Evolutionary conservation across 2,888 invertebrate species (phyloP).

Genomic region (Hecatera dysodea): DNA sequence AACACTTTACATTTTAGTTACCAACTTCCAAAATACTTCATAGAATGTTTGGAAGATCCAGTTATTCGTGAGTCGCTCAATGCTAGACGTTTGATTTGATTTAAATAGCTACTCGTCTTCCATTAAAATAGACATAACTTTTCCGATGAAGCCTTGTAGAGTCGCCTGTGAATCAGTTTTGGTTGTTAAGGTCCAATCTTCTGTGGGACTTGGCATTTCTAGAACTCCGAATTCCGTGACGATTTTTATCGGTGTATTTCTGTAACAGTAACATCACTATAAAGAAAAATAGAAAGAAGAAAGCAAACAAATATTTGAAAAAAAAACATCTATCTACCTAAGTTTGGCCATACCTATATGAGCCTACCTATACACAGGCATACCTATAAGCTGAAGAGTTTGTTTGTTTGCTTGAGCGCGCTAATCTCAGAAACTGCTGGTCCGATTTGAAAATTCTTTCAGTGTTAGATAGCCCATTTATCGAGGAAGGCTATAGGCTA

Average conservation of each 20-base stretch:
- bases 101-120: conserved; percentile 11
- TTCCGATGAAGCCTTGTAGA: conserved; percentile 63
- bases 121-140: conserved; percentile 64
- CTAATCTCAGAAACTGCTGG: too few species aligned
- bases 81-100: not conserved
- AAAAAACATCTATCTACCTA: not conserved
- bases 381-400: too few species aligned
- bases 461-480: too few species aligned
- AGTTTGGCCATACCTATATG: too few species aligned
- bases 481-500: too few species aligned
- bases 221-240: conserved; percentile 70
- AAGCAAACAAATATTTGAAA: too few species aligned
- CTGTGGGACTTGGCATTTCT: conserved; percentile 49
- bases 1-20: conserved; percentile 38
- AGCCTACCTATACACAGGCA: too few species aligned
- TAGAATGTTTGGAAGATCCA: conserved; percentile 5
- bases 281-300: not conserved
- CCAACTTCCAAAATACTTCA: conserved; percentile 9
- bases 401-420: too few species aligned
- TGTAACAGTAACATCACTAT: conserved; percentile 52
- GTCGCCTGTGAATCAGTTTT: conserved; percentile 61
- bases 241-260: conserved; percentile 65
- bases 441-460: too few species aligned
- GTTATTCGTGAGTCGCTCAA: not conserved
- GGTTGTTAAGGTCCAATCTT: conserved; percentile 59